These are phyloP conservation scores for Drosophila pseudotalamancana DNA, from an alignment of 2,888 invertebrate species.

Conservation along the genomic window DNA sequence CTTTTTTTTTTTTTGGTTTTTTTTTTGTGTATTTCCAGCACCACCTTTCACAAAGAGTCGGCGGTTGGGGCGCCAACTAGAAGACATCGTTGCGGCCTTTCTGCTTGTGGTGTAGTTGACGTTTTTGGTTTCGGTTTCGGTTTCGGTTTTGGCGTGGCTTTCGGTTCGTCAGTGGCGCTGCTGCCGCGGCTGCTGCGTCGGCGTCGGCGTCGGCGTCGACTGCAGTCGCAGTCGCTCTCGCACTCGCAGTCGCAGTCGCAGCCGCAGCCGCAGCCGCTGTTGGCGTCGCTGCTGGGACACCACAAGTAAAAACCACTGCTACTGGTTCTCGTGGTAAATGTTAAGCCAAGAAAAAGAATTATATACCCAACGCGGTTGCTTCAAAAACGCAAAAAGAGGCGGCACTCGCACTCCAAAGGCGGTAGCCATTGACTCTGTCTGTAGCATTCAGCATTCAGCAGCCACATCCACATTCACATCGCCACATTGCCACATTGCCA, in stretches of 20 bases:
- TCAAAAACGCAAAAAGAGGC: conserved; percentile 59
- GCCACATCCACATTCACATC: conserved; percentile 15
- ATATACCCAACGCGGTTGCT: conserved; percentile 62
- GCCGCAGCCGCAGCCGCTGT: conserved; percentile 25
- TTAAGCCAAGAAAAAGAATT: conserved; percentile 81
- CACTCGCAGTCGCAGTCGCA: background rate
- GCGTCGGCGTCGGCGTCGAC: too few species aligned
- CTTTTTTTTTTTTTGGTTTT: conserved; percentile 67
- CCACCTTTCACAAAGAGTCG: background rate
- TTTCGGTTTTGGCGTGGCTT: conserved; percentile 66
- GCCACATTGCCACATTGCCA: conserved; percentile 8
- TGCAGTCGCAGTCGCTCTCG: background rate
- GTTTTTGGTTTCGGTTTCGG: conserved; percentile 75
- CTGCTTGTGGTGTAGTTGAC: conserved; percentile 79
- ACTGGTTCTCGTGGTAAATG: conserved; percentile 84
- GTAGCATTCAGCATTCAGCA: background rate
- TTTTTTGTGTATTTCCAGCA: conserved; percentile 46
- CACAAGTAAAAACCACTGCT: conserved; percentile 84
- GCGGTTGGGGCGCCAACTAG: conserved; percentile 54
- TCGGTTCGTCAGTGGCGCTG: conserved; percentile 43
- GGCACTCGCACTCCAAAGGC: conserved; percentile 54
- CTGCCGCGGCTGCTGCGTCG: background rate
- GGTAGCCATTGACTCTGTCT: conserved; percentile 32
- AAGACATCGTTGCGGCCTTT: conserved; percentile 79
- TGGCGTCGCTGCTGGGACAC: conserved; percentile 64